These are phyloP conservation scores for Syrmaticus mikado DNA, from an alignment of 2,113 vertebrate species.

Conservation along the genomic window DNA sequence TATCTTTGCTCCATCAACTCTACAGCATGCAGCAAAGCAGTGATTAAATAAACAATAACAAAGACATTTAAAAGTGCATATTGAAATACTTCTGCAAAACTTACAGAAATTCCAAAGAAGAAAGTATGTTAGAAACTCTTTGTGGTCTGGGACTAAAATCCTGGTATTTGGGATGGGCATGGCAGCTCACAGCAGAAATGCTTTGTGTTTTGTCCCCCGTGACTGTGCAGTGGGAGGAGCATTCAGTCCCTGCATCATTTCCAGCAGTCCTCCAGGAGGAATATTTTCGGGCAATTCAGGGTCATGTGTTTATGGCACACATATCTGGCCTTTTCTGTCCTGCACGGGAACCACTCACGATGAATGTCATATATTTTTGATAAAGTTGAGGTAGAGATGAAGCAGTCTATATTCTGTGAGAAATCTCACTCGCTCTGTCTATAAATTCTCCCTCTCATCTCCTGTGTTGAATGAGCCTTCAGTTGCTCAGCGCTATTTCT, in stretches of 20 bases:
- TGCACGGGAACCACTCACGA: background rate
- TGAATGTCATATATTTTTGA: background rate
- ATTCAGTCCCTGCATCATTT: background rate
- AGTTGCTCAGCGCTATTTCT: background rate
- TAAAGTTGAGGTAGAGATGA: constrained; percentile 41
- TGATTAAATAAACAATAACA: background rate
- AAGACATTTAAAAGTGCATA: background rate
- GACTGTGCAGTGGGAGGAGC: rapidly evolving
- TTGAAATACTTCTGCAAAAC: background rate
- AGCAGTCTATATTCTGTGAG: constrained; percentile 14
- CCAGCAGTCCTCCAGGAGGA: background rate
- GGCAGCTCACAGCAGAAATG: background rate
- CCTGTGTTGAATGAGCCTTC: constrained; percentile 44
- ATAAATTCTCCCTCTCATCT: constrained; percentile 52
- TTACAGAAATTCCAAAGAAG: background rate
- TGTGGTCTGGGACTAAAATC: background rate
- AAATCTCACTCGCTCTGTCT: constrained; percentile 11
- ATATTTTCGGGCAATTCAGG: background rate
- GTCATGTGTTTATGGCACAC: background rate
- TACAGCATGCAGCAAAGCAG: background rate
- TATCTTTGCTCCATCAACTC: background rate
- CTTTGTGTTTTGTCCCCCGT: background rate
- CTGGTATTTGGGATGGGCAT: background rate
- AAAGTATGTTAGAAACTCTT: background rate
- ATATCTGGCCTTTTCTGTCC: background rate